Evolutionary conservation across 1,140 invertebrate genomes (phyloP), one percentile per base, ranked within the genome.

Genomic region (Pissodes strobi): DNA sequence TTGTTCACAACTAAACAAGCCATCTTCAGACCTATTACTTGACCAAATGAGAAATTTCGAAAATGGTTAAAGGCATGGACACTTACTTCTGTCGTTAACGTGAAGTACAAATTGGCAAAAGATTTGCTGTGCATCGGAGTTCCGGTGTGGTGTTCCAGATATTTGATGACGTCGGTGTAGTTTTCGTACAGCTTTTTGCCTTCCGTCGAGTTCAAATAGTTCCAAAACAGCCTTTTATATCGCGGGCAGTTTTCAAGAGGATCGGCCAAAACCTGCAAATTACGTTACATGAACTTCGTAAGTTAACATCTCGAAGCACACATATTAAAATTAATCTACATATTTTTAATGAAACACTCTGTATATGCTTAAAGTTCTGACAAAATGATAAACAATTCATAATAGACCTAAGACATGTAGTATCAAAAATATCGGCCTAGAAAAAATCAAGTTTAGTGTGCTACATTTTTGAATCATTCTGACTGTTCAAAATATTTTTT

Each of bases 31-130:
- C n/a, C n/a, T n/a, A n/a, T 46, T 13, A 0, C 12, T 22, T 38
- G 22, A 49, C 12, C 30, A 34, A 9, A 9, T 21, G 8, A 25
- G 22, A 19, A 49, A 22, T n/a, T 12, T 1, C 8, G 18, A 37
- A 39, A 15, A 55, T 12, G 6, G 22, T n/a, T n/a, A n/a, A n/a
- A n/a, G n/a, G n/a, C n/a, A n/a, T n/a, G n/a, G 17, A 51, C 48
- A 15, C 41, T 46, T 60, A 67, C 68, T 41, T 70, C 69, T 1
- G 66, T 67, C 8, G 57, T 66, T 34, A 70, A 25, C 0, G 66
- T 68, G 19, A 70, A 70, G 18, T 70, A 70, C 22, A 70, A 30
- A 23, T 68, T 52, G 17, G 66, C 57, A 25, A 68, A 55, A 9
- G 18, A 4, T 38, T 68, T 68, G 25, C 61, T 62, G 13, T 60